Evolutionary conservation across 2,888 invertebrate species (phyloP).

Genomic region (Rutpela maculata): DNA sequence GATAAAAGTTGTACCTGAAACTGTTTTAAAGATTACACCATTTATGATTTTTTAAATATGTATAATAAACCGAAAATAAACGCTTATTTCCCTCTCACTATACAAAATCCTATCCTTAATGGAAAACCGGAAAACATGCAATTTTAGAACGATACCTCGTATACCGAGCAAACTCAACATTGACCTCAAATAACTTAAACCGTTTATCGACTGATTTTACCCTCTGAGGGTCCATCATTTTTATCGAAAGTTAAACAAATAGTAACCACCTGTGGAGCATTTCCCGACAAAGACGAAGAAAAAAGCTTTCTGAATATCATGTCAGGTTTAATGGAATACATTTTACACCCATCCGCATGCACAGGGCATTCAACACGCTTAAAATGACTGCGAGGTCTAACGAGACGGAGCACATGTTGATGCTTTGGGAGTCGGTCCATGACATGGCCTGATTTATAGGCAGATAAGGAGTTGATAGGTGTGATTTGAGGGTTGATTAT

Average conservation of each 20-base stretch:
- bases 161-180: background rate
- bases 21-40: no score
- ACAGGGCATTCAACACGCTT: constrained; percentile 7
- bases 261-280: constrained; percentile 1
- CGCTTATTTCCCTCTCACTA: no score
- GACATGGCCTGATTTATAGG: constrained; percentile 47
- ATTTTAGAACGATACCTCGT: no score
- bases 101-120: no score
- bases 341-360: constrained; percentile 1
- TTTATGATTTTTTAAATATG: no score
- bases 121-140: no score
- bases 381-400: constrained; percentile 11
- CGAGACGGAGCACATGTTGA: constrained; percentile 34
- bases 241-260: constrained; percentile 1
- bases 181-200: background rate
- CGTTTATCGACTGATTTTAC: constrained; percentile 3
- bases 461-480: constrained; percentile 48
- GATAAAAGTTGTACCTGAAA: no score
- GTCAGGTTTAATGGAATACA: constrained; percentile 7
- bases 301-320: constrained; percentile 7
- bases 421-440: constrained; percentile 19
- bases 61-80: no score
- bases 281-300: constrained; percentile 4
- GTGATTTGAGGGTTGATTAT: constrained; percentile 53
- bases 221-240: constrained; percentile 1